Evolutionary conservation across 2,888 invertebrate genomes (phyloP).

Genomic region (Scaptomyza parva): DNA sequence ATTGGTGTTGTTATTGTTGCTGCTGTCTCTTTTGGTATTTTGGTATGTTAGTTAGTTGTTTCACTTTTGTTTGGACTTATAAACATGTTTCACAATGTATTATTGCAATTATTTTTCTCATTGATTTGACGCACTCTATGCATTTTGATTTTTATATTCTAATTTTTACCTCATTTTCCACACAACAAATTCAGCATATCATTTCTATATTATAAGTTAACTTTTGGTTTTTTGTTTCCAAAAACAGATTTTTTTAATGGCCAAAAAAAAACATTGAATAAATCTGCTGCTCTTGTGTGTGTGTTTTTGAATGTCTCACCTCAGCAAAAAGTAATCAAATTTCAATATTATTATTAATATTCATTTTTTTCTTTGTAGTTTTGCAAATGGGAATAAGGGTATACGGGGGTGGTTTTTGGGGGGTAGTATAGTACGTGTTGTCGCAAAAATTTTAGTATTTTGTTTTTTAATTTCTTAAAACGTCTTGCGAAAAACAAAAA

Average conservation of each 20-base stretch:
- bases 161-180: conserved; percentile 85
- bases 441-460: conserved; percentile 66
- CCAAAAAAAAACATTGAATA: conserved; percentile 54
- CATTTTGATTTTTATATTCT: conserved; percentile 47
- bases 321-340: conserved; percentile 81
- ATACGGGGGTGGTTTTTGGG: conserved; percentile 8
- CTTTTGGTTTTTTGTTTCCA: conserved; percentile 43
- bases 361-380: conserved; percentile 19
- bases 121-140: conserved; percentile 68
- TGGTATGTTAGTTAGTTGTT: conserved; percentile 48
- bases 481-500: conserved; percentile 82
- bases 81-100: conserved; percentile 85
- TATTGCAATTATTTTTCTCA: conserved; percentile 81
- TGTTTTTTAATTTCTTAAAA: conserved; percentile 66
- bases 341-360: conserved; percentile 24
- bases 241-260: conserved; percentile 35
- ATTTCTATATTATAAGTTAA: conserved; percentile 23
- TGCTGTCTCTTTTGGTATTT: conserved; percentile 35
- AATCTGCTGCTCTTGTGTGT: conserved; percentile 82
- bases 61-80: conserved; percentile 67
- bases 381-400: conserved; percentile 27
- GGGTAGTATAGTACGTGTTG: conserved; percentile 46
- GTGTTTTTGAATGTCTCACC: conserved; percentile 85
- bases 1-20: conserved; percentile 46
- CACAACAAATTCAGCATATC: conserved; percentile 83